phyloP scores from a whole-genome alignment of 35 echinoderm and acorn worm genomes.

The Patiria miniata region DNA sequence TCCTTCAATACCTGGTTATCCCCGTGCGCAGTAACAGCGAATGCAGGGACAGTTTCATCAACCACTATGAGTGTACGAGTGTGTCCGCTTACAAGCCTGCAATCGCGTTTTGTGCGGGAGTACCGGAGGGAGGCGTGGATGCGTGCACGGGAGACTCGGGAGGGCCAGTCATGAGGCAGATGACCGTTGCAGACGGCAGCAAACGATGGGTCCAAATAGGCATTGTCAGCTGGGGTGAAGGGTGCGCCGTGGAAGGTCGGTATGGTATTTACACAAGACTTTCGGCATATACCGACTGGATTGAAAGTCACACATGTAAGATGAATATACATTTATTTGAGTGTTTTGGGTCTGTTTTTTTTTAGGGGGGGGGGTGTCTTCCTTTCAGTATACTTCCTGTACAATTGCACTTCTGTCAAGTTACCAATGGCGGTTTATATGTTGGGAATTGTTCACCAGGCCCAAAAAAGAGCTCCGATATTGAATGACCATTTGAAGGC shows the following conservation, averaged over 20 bases:
- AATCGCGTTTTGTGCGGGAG: constrained; percentile 79
- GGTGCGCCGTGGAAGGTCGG: constrained; percentile 33
- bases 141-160: constrained; percentile 77
- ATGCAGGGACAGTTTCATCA: neutral
- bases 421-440: too few relatives aligned
- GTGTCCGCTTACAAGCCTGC: neutral
- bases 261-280: constrained; percentile 79
- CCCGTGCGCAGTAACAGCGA: neutral
- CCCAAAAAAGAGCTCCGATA: too few relatives aligned
- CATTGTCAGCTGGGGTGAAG: constrained; percentile 76
- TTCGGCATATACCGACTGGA: constrained; percentile 57
- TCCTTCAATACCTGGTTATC: constrained; percentile 44
- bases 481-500: too few relatives aligned
- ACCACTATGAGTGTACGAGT: neutral
- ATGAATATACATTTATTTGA: too few relatives aligned
- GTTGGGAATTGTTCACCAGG: too few relatives aligned
- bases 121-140: constrained; percentile 23
- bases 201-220: constrained; percentile 63
- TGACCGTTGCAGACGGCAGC: neutral
- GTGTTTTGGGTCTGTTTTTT: too few relatives aligned
- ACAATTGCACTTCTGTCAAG: too few relatives aligned
- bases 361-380: too few relatives aligned
- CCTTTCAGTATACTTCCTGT: too few relatives aligned
- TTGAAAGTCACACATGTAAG: neutral
- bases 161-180: constrained; percentile 51